Conservation (phyloP, 1,140 invertebrate genomes). For the Drepana arcuata region DNA sequence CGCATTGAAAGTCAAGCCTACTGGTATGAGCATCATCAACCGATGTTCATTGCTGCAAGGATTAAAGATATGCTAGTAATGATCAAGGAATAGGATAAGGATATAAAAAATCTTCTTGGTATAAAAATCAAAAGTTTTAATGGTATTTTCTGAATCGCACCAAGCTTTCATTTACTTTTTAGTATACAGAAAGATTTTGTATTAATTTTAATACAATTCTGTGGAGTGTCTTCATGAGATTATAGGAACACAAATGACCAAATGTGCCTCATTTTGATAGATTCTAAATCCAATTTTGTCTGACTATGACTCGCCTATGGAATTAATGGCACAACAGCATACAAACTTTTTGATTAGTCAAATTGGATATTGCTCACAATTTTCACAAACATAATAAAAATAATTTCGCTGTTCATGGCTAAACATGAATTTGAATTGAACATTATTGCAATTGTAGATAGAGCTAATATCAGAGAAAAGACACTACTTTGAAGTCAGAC, state of each 20-base stretch:
- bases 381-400: too few relatives aligned
- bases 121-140: conserved; percentile 73
- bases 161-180: conserved; percentile 71
- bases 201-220: conserved; percentile 65
- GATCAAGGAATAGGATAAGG: conserved; percentile 10
- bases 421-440: conserved; percentile 27
- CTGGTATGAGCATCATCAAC: too few relatives aligned
- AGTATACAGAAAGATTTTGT: conserved; percentile 71
- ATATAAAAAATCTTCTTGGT: conserved; percentile 59
- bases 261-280: conserved; percentile 47
- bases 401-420: too few relatives aligned
- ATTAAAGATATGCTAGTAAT: too few relatives aligned
- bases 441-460: conserved; percentile 42
- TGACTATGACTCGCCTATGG: conserved; percentile 47
- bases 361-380: too few relatives aligned
- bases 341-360: too few relatives aligned
- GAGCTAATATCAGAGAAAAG: conserved; percentile 50
- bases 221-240: conserved; percentile 43
- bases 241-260: conserved; percentile 49
- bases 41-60: too few relatives aligned
- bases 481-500: conserved; percentile 67
- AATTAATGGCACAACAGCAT: conserved; percentile 57
- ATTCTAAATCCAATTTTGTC: conserved; percentile 59
- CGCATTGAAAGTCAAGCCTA: too few relatives aligned
- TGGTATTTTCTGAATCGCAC: conserved; percentile 72